phyloP scores from a whole-genome alignment of 2,113 vertebrate genomes.

The Pelecanoides urinatrix region DNA sequence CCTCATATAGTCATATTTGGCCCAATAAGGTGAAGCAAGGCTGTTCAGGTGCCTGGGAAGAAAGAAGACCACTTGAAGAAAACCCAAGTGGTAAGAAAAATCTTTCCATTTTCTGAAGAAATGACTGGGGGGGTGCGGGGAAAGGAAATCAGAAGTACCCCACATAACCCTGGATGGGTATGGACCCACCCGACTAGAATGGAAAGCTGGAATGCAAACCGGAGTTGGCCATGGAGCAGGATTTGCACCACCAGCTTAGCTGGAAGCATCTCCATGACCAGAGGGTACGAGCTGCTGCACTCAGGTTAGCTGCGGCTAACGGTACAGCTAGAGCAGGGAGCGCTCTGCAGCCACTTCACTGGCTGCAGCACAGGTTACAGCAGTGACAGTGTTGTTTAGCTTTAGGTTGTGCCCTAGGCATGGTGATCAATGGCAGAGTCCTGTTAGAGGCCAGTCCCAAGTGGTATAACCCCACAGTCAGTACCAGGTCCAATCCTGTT shows the following conservation, averaged over 20 bases:
- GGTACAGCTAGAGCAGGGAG: no score
- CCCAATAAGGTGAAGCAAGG: fast-evolving
- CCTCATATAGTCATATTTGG: fast-evolving
- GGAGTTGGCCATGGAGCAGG: neutral
- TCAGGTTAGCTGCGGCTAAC: neutral
- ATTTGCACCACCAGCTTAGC: no score
- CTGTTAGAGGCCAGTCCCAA: neutral
- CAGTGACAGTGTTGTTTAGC: neutral
- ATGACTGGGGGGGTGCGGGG: fast-evolving
- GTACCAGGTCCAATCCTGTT: fast-evolving
- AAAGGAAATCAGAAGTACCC: neutral
- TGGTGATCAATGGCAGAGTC: neutral
- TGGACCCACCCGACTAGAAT: neutral
- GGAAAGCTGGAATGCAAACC: neutral
- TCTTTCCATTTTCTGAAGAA: neutral
- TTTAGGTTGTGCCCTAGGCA: neutral
- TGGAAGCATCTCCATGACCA: neutral
- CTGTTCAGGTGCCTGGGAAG: neutral
- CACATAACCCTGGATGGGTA: neutral
- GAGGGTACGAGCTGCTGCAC: neutral
- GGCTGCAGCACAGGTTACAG: neutral
- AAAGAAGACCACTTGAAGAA: neutral
- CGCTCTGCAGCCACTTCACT: fast-evolving
- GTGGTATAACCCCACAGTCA: neutral
- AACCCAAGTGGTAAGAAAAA: neutral